phyloP scores from a whole-genome alignment of 2,113 vertebrate genomes.

The Cisticola juncidis region DNA sequence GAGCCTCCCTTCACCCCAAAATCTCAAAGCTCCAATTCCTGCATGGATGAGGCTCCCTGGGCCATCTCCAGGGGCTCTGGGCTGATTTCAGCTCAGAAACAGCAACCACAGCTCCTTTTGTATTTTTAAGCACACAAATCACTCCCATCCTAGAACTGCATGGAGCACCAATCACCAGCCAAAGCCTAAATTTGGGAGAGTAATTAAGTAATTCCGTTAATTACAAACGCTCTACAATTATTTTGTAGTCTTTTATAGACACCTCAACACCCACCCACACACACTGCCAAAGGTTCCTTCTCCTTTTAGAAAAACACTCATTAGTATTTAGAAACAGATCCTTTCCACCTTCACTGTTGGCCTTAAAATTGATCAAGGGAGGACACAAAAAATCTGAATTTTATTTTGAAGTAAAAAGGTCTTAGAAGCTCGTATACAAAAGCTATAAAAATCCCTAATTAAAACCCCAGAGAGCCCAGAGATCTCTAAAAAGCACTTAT shows the following conservation, averaged over 20 bases:
- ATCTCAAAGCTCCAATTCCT: rapidly evolving
- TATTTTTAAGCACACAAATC: not conserved
- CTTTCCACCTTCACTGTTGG: slow-evolving; percentile 7
- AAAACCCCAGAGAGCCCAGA: slow-evolving; percentile 58
- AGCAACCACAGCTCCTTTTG: not conserved
- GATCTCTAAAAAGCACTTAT: slow-evolving; percentile 44
- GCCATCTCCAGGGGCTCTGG: not conserved
- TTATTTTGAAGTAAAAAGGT: slow-evolving; percentile 52
- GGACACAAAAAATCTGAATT: not conserved
- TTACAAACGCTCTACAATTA: not conserved
- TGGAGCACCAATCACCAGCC: not conserved
- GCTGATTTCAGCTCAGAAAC: not conserved
- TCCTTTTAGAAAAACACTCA: not conserved
- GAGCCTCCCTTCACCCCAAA: not conserved
- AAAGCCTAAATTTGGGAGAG: not conserved
- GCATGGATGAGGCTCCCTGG: not conserved
- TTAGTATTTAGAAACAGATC: slow-evolving; percentile 2
- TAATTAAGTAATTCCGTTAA: not conserved
- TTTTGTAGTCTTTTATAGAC: not conserved
- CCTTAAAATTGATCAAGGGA: slow-evolving; percentile 56
- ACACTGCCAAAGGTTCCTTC: not conserved
- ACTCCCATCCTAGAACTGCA: rapidly evolving
- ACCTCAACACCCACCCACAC: too few relatives aligned
- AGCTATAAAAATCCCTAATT: slow-evolving; percentile 63
- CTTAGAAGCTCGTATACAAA: slow-evolving; percentile 41